These are phyloP conservation scores for Troglohyphantes excavatus DNA, from an alignment of 2,888 invertebrate genomes.

Conservation along the genomic window DNA sequence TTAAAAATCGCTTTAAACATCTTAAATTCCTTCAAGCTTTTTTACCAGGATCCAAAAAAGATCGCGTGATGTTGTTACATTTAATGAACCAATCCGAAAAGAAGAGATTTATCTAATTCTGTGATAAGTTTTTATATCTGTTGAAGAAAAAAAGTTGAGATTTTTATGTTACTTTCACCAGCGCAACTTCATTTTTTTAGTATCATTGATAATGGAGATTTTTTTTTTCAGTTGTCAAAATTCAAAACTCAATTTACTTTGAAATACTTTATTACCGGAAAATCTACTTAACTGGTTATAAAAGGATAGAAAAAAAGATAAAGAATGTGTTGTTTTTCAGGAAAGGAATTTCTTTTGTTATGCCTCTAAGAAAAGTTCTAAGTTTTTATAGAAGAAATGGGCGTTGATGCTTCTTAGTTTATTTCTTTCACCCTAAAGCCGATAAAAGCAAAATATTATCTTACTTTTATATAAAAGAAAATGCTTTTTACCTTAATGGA, in stretches of 20 bases:
- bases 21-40: not conserved
- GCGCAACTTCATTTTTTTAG: not conserved
- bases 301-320: not conserved
- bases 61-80: not conserved
- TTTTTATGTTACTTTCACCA: not conserved
- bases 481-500: conserved; percentile 43
- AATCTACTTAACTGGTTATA: conserved; percentile 62
- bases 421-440: not conserved
- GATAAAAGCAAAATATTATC: conserved; percentile 53
- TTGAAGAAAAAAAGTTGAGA: not conserved
- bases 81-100: not conserved
- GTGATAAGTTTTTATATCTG: not conserved
- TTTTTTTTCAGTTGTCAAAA: conserved; percentile 46
- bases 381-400: not conserved
- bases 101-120: not conserved
- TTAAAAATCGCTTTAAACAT: not conserved
- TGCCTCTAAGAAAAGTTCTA: not conserved
- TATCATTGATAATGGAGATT: conserved; percentile 55
- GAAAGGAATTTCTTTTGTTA: not conserved
- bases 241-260: conserved; percentile 72
- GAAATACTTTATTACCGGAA: conserved; percentile 67
- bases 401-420: not conserved
- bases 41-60: not conserved
- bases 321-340: conserved; percentile 13
- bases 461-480: not conserved